Evolutionary conservation across 2,888 invertebrate genomes (phyloP).

Genomic region (Caenorhabditis drosophilae): DNA sequence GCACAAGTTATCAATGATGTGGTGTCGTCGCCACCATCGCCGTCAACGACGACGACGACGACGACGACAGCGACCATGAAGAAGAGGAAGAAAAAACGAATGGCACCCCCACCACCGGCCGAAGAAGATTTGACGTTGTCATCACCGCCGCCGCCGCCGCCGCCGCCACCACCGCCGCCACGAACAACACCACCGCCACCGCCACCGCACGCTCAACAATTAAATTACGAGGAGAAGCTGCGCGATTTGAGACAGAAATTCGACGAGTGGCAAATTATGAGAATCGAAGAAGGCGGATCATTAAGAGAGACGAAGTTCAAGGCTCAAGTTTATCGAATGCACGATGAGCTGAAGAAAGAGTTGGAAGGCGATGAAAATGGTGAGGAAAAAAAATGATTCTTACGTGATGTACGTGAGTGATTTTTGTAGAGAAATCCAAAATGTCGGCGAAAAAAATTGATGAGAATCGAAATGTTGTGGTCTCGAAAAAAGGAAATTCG

Average conservation of each 20-base stretch:
- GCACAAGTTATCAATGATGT: too few species aligned
- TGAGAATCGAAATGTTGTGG: conserved; percentile 27
- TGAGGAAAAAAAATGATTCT: too few species aligned
- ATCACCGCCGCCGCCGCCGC: conserved; percentile 23
- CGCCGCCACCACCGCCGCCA: conserved; percentile 5
- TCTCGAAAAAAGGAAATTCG: conserved; percentile 5
- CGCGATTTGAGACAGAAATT: conserved; percentile 20
- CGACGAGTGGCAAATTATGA: conserved; percentile 18
- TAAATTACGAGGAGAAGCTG: conserved; percentile 22
- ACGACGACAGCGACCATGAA: too few species aligned
- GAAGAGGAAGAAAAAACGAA: conserved; percentile 13
- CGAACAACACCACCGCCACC: conserved; percentile 16
- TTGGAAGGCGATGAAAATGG: conserved; percentile 9
- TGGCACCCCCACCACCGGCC: conserved; percentile 27
- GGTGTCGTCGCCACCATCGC: too few species aligned
- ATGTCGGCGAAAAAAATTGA: conserved; percentile 11
- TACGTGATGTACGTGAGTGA: too few species aligned
- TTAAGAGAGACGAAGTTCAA: conserved; percentile 21
- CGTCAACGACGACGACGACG: not conserved
- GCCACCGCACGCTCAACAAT: conserved; percentile 11
- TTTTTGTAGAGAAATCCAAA: too few species aligned
- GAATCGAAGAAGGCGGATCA: conserved; percentile 24
- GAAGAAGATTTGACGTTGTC: not conserved
- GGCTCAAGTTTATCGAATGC: conserved; percentile 9
- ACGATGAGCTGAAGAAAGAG: conserved; percentile 10